Base-by-base conservation (phyloP, 2,888 invertebrate genomes). In the Caenorhabditis becei region DNA sequence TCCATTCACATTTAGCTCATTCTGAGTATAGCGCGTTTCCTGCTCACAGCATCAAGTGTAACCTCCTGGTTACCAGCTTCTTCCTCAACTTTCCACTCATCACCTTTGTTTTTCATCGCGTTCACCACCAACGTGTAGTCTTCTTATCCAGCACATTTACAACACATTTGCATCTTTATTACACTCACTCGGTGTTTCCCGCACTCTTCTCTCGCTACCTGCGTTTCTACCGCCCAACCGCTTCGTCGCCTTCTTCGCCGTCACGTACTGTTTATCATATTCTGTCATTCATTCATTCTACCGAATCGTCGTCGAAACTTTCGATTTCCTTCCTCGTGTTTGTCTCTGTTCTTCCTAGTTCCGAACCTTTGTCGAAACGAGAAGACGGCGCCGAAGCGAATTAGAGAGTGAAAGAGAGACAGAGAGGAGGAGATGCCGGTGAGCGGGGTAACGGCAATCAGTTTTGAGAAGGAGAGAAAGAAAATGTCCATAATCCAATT, bases 241-340 rank as follows among this genome's bases (percentile, higher is more conserved):
- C 41, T 41, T 41, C 67, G 59, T 41, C 20, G 37, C n/a, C n/a
- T n/a, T 53, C 66, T 49, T 54, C 61, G 37, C 56, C 26, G 53
- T 56, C 37, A 44, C 37, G 44, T 66, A 71, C 61, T 53, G 78
- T 66, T 65, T 69, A 65, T 71, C 78, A 78, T 66, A 74, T 65
- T 59, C 56, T 56, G 56, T 72, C 62, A 47, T 56, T 37, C 35
- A 54, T 54, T 28, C 54, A 54, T 56, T 32, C 56, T 18, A 20
- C 35, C 56, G 28, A 28, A n/a, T 56, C 56, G 32, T 56, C 35
- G 56, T 56, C 35, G 18, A 56, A 63, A 49, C 49, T 47, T 51
- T 47, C 63, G 28, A 28, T 63, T 35, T 49, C 26, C 23, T 37
- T n/a, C 18, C 26, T 32, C 28, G 65, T 49, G 47, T 62, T 62